Evolutionary conservation across 2,888 invertebrate species (phyloP), one percentile per base, ranked within the genome.

Genomic region (Electrophaes corylata): DNA sequence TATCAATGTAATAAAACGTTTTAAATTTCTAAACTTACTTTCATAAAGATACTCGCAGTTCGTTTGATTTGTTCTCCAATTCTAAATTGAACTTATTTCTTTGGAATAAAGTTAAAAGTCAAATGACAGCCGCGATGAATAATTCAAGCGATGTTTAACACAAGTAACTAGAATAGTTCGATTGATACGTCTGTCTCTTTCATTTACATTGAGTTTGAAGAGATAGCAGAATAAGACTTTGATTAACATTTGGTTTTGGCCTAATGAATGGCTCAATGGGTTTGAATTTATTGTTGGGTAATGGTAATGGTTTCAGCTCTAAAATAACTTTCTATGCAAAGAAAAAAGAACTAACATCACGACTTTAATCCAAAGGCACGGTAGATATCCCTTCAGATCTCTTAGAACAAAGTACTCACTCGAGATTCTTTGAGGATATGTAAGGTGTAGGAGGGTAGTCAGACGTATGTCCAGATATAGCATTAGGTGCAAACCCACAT

Each of bases 81-180:
- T 61, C 57, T 44, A 69, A 76, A 76, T 72, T 68, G 62, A 66
- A 67, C 73, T 71, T 73, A 66, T 69, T 71, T 69, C 65, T 66
- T 58, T 58, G 40, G 50, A 55, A 73, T 83, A 86, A 74, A 79
- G 88, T 83, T 79, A 72, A 79, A 73, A 81, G 67, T 83, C 77
- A 70, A 50, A 44, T 57, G 43, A 35, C 46, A 23, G 31, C 37
- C 40, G 83, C 75, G 81, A 91, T 91, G 90, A 91, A 90, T 91
- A 81, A 91, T 91, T 90, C 91, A 91, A 81, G 78, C n/a, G 29
- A 16, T 73, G 83, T 84, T 88, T 89, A n/a, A n/a, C n/a, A n/a
- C n/a, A n/a, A 89, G 88, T 91, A 91, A 88, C 86, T 84, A 80
- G 76, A 70, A 76, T 77, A 76, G 80, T 77, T 73, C 71, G 71